Evolutionary conservation across 2,113 vertebrate genomes (phyloP), one percentile per base, ranked within the genome.

Genomic region (Cricetomys ansorgei): DNA sequence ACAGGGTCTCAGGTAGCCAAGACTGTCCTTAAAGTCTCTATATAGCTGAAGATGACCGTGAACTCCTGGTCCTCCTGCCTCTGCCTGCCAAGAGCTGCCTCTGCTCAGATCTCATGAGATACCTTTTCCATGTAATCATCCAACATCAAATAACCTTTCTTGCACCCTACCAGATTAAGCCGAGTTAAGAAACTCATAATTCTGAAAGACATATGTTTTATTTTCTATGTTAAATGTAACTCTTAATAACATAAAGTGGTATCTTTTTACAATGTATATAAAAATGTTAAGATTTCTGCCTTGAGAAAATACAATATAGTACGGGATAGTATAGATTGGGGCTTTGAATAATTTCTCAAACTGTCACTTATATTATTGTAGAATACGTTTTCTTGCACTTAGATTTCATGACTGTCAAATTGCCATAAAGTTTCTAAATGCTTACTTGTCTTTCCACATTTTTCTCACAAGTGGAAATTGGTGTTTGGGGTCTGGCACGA

Each of bases 401-500:
- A 57, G 48, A 92, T 83, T 64, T 77, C 37, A 94, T 69, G 72
- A 65, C 43, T 23, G 12, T 77, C 57, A 62, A 80, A 75, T 81
- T 72, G 19, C 45, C 79, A 48, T 37, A 53, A 94, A 69, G 9
- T 90, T 95, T 91, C 57, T 90, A 79, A 94, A 81, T 87, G 62
- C 25, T 94, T 37, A 21, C 48, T 75, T 80, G 11, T 31, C 31
- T 69, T 86, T 81, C 64, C 50, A 6, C 67, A 53, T 25, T 31
- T 91, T 84, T 80, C 8, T 53, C 6, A 10, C 2, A 3, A 27
- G 37, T 57, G 7, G 13, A 64, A 62, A 50, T 75, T 67, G 43
- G 69, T n/a, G 12, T 37, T 55, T 59, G 12, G 23, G 34, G 17
- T 75, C 27, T 45, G 19, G n/a, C 25, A 59, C 72, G 43, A 19